Evolutionary conservation across 2,113 vertebrate species (phyloP).

Genomic region (Corapipo altera): DNA sequence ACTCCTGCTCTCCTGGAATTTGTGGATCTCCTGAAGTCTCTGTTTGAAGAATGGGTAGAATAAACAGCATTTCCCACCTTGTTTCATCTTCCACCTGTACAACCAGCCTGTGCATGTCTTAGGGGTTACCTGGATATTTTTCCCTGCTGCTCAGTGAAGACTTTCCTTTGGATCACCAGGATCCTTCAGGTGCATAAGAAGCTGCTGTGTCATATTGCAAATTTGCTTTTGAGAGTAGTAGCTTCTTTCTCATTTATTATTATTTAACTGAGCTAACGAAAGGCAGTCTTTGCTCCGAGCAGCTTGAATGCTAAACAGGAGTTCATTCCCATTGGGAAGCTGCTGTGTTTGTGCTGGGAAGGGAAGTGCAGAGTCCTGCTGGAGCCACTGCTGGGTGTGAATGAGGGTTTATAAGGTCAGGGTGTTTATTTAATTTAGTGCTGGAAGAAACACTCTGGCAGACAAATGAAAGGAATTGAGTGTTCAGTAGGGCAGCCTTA

Average conservation of each 20-base stretch:
- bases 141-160: not conserved
- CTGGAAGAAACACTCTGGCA: not conserved
- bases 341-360: not conserved
- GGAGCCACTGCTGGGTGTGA: not conserved
- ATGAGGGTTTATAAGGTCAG: conserved; percentile 25
- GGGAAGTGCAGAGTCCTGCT: not conserved
- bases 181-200: not conserved
- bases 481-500: not conserved
- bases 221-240: not conserved
- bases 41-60: not conserved
- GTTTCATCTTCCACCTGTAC: not conserved
- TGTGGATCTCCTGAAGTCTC: not conserved
- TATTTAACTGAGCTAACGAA: not conserved
- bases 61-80: not conserved
- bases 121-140: not conserved
- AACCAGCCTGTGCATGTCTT: not conserved
- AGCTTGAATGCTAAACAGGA: not conserved
- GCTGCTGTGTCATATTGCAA: not conserved
- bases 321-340: not conserved
- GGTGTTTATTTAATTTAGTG: conserved; percentile 15
- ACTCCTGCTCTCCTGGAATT: not conserved
- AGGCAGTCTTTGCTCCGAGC: not conserved
- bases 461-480: not conserved
- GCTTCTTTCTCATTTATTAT: not conserved
- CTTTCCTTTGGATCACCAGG: not conserved